phyloP scores from a whole-genome alignment of 2,113 vertebrate genomes.

The Colinus virginianus region DNA sequence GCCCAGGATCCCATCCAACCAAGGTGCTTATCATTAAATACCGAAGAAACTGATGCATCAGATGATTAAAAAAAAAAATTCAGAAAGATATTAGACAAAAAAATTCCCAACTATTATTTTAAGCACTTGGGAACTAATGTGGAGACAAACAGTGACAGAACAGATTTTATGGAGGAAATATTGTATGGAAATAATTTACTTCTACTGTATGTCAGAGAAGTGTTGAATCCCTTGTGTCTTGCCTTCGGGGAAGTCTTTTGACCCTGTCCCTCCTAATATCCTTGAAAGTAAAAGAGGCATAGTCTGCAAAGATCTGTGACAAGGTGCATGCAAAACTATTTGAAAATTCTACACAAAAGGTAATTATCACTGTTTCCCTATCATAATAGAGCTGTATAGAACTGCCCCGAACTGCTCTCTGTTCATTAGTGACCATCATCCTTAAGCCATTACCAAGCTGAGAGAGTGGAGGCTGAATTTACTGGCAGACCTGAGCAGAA shows the following conservation, averaged over 20 bases:
- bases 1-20: no score
- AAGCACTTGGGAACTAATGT: background rate
- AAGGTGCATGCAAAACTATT: background rate
- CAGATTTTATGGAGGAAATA: background rate
- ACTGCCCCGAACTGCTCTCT: background rate
- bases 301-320: background rate
- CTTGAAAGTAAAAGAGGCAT: background rate
- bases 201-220: background rate
- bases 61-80: background rate
- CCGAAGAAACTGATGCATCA: accelerated
- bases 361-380: background rate
- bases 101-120: background rate
- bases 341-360: background rate
- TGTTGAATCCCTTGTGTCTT: background rate
- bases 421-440: background rate
- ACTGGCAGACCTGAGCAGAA: background rate
- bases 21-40: background rate
- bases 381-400: background rate
- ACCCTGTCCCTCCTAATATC: background rate
- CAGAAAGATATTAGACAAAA: background rate
- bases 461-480: background rate
- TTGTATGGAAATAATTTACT: background rate
- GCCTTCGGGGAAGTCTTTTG: background rate
- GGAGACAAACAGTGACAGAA: background rate
- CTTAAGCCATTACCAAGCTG: background rate